Base-by-base conservation (phyloP, 2,113 vertebrate genomes). In the Mobula hypostoma region DNA sequence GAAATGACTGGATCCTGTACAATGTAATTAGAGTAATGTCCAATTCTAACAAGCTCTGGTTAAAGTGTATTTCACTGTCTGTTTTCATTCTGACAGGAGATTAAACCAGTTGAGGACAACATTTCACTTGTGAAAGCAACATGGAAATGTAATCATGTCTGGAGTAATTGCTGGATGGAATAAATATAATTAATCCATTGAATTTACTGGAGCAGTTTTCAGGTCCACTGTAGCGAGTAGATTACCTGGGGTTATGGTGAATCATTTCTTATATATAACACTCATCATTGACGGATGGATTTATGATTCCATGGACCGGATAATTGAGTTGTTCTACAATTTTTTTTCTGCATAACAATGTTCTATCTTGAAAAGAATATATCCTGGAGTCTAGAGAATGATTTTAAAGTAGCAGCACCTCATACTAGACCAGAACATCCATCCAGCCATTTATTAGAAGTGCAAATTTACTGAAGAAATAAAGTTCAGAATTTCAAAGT, bases 101-200 rank as follows among this genome's bases (percentile, higher is more conserved):
- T 90, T 66, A 66, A 90, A 87, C 24, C 56, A 68, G 29, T 66
- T 66, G 61, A 88, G 29, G 27, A 68, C 24, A 90, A 6, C n/a
- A 90, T 66, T 32, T 66, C 61, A 66, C 61, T 90, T n/a, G 61
- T 66, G 61, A 15, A 90, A 66, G 61, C 17, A n/a, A 63, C 11
- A 90, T 88, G 61, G 61, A 36, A 66, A 32, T 63, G 63, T 88
- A 90, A 90, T 90, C 63, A n/a, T 32, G 61, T 36, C 61, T 90
- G 85, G 85, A 68, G 61, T n/a, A 29, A 90, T 68, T 66, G 61
- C 61, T 66, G 32, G 85, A 90, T 68, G 58, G 19, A 90, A 90
- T 90, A 90, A 90, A 90, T 90, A 66, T 90, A 66, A 66, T 66
- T n/a, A 90, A 90, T 29, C 66, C 19, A 66, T 66, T 32, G 66